Evolutionary conservation across 2,888 invertebrate genomes (phyloP), one percentile per base, ranked within the genome.

Genomic region (Ectemnius cavifrons): DNA sequence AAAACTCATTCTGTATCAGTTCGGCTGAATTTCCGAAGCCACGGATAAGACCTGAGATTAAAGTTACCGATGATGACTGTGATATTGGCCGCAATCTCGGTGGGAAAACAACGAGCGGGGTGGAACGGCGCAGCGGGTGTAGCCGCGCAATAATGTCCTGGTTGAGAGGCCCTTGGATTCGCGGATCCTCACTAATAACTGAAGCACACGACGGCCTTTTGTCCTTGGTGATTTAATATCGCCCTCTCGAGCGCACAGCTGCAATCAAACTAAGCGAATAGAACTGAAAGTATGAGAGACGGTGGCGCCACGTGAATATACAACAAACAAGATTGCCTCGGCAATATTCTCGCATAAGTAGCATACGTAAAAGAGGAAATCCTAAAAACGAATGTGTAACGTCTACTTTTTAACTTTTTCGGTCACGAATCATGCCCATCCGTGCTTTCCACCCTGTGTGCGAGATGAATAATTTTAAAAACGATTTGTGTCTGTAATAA

Each of bases 201-300:
- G 20, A 27, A 14, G 52, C 37, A 37, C 37, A 37, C 37, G 37
- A 37, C 37, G 8, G 37, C 37, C 16, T 52, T 52, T 16, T 52
- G 52, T 52, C 58, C 13, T 13, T 4, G n/a, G 58, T 37, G 49
- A 68, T 58, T 37, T 62, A 68, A 58, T 61, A 67, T 62, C 58
- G 45, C 28, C 14, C 20, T 16, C 52, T 52, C n/a, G n/a, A 58
- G n/a, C 45, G 16, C 37, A 46, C 52, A 52, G 60, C 37, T 66
- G 18, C 13, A 60, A 11, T n/a, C 49, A 37, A 49, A 52, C 59
- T 45, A 46, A 58, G 27, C 56, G 37, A 45, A 52, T 46, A 28
- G 56, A 23, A 37, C 37, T 37, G 37, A 37, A 37, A 37, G 37
- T 37, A 37, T 11, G 37, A 11, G 37, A 37, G 37, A 11, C 37